These are phyloP conservation scores for Pseudoips prasinana DNA, from an alignment of 2,888 invertebrate genomes.

Conservation along the genomic window DNA sequence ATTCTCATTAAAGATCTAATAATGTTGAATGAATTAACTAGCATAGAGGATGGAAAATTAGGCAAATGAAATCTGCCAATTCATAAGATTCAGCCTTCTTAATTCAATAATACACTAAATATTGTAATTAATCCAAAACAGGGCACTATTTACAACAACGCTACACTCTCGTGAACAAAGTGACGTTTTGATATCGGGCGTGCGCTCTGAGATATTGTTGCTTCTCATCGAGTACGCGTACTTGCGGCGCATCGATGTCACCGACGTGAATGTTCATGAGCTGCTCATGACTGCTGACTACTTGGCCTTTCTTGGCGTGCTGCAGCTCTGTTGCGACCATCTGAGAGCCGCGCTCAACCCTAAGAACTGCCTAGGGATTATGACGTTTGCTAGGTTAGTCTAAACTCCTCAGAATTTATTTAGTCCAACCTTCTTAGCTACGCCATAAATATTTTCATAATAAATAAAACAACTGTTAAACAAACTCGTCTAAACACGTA, in stretches of 20 bases:
- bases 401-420: background rate
- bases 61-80: too few relatives aligned
- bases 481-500: too few relatives aligned
- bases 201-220: conserved; percentile 89
- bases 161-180: conserved; percentile 86
- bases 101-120: too few relatives aligned
- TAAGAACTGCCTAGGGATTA: conserved; percentile 91
- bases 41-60: too few relatives aligned
- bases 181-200: conserved; percentile 88
- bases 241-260: conserved; percentile 88
- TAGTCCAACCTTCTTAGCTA: too few relatives aligned
- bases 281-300: conserved; percentile 94
- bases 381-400: conserved; percentile 89
- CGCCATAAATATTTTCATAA: too few relatives aligned
- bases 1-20: too few relatives aligned
- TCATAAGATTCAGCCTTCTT: too few relatives aligned
- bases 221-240: conserved; percentile 93
- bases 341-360: conserved; percentile 86
- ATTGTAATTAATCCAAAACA: too few relatives aligned
- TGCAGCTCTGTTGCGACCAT: conserved; percentile 90
- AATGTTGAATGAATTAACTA: too few relatives aligned
- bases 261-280: conserved; percentile 89
- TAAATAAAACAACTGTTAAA: too few relatives aligned
- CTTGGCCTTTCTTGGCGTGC: conserved; percentile 90
- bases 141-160: conserved; percentile 92